Conservation (phyloP, 2,797 vertebrate genomes). For the Cottoperca gobio region DNA sequence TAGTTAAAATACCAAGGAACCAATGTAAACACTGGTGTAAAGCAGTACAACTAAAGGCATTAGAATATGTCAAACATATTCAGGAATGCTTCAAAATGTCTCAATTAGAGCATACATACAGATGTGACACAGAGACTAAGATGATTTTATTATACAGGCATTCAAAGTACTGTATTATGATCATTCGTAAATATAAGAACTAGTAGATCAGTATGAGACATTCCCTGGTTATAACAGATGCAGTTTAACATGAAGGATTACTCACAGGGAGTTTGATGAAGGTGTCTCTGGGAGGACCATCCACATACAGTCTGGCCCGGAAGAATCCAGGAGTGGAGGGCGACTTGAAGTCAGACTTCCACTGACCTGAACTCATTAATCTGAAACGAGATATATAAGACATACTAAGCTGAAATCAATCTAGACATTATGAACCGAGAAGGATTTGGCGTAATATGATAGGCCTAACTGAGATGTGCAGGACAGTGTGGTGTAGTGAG, state of each 20-base stretch:
- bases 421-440: neutral
- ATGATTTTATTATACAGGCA: neutral
- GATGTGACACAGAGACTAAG: neutral
- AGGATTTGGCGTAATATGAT: neutral
- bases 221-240: neutral
- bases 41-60: neutral
- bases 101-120: neutral
- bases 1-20: neutral
- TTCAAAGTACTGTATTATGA: neutral
- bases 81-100: neutral
- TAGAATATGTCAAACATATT: neutral
- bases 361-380: constrained; percentile 70
- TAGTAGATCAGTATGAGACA: neutral
- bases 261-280: constrained; percentile 90
- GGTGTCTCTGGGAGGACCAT: constrained; percentile 87
- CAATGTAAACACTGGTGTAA: neutral
- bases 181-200: neutral
- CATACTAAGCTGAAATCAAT: neutral
- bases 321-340: constrained; percentile 87
- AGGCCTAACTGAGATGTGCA: neutral
- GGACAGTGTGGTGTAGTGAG: too few species aligned
- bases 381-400: constrained; percentile 72
- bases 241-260: neutral
- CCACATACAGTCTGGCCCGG: constrained; percentile 82
- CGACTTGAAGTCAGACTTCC: constrained; percentile 80